Percentiles rank a stretch among this genome's conserved stretches.
Evolutionary conservation across 64 coral and sea anemone species (phyloP).

Genomic region (Pocillopora damicornis): DNA sequence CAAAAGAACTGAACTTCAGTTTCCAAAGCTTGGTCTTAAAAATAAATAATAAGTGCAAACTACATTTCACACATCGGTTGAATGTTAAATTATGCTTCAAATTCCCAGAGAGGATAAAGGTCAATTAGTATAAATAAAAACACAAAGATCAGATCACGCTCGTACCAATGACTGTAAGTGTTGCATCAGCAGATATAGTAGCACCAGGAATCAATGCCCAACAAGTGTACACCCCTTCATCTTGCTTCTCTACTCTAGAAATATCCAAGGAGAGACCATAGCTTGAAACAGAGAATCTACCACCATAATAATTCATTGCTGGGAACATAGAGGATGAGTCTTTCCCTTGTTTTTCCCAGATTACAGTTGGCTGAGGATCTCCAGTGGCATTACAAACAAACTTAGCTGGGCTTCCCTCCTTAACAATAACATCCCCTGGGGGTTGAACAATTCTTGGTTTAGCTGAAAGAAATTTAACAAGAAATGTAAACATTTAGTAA

Average conservation of each 20-base stretch:
- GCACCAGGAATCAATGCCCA: constrained; percentile 20
- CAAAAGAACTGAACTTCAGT: too few species aligned
- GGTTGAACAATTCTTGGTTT: constrained; percentile 49
- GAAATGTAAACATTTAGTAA: not conserved
- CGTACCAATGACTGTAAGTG: constrained; percentile 54
- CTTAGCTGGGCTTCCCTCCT: constrained; percentile 38
- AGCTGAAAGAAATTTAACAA: constrained; percentile 38
- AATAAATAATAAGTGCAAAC: too few species aligned
- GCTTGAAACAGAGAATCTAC: constrained; percentile 32
- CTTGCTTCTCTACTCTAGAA: constrained; percentile 23
- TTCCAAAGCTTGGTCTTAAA: too few species aligned
- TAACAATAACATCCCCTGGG: constrained; percentile 62
- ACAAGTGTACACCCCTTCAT: constrained; percentile 52
- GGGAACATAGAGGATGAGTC: constrained; percentile 54
- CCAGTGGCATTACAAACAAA: constrained; percentile 62
- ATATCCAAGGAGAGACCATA: constrained; percentile 34
- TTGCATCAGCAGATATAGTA: not conserved
- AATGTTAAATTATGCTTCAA: too few species aligned
- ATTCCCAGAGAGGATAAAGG: too few species aligned
- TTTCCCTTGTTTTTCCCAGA: constrained; percentile 60
- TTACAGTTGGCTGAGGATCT: constrained; percentile 52
- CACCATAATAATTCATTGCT: not conserved
- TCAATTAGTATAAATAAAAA: not conserved
- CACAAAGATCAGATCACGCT: not conserved
- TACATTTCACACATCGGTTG: too few species aligned